These are phyloP conservation scores for Hexactinellida sp. DNA, from an alignment of 37 sponge, comb jelly and placozoan species.

Conservation along the genomic window DNA sequence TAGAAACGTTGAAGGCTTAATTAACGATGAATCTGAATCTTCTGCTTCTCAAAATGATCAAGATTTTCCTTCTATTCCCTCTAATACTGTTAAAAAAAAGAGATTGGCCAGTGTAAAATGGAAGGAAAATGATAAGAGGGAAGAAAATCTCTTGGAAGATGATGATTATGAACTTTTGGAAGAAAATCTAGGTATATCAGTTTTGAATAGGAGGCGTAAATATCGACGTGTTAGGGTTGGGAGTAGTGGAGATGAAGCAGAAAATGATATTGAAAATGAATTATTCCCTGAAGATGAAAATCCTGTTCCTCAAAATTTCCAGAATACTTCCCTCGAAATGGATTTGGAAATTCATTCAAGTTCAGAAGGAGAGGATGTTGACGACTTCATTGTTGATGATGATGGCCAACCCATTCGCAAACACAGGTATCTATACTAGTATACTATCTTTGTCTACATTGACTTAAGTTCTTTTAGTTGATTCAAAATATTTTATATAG, in stretches of 20 bases:
- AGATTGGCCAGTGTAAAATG: neutral
- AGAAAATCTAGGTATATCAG: neutral
- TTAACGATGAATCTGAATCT: constrained; percentile 1
- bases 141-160: neutral
- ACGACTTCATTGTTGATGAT: neutral
- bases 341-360: constrained; percentile 5
- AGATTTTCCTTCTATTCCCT: neutral
- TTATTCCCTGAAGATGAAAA: neutral
- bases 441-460: too few relatives aligned
- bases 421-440: neutral
- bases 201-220: neutral
- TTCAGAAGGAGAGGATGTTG: neutral
- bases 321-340: neutral
- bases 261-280: neutral
- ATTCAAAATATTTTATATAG: too few relatives aligned
- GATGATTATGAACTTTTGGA: constrained; percentile 3
- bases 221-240: neutral
- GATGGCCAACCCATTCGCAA: neutral
- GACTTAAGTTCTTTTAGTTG: too few relatives aligned
- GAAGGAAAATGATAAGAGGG: neutral
- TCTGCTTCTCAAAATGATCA: neutral
- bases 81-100: neutral
- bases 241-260: constrained; percentile 4
- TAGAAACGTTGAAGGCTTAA: neutral
- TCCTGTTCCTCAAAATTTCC: neutral